Percentiles rank a stretch among this genome's conserved stretches.
phyloP scores from a whole-genome alignment of 2,888 invertebrate genomes.

The Macrosiphum euphorbiae region DNA sequence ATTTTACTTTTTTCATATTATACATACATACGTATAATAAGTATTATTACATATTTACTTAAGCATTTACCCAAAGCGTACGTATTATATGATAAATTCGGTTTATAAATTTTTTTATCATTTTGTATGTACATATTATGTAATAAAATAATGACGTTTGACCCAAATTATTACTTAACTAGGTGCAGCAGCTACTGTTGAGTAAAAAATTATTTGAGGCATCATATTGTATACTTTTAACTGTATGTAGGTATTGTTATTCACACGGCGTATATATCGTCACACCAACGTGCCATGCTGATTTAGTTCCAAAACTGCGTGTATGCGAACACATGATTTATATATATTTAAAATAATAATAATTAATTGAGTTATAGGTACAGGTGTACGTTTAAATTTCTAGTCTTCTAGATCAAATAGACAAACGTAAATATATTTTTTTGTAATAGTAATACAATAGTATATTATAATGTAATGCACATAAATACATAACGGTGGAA shows the following conservation, averaged over 20 bases:
- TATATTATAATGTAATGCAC: neutral
- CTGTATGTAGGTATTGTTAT: neutral
- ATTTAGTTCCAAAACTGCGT: neutral
- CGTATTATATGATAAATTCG: neutral
- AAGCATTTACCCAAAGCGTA: neutral
- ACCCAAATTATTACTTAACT: constrained; percentile 25
- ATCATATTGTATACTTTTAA: neutral
- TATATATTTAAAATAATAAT: neutral
- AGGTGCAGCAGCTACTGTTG: too few relatives aligned
- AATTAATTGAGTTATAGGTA: neutral
- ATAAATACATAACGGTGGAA: neutral
- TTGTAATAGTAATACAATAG: neutral
- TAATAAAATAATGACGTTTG: neutral
- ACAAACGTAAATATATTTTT: neutral
- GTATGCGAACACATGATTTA: neutral
- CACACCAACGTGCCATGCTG: neutral
- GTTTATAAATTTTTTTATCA: neutral
- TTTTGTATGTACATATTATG: neutral
- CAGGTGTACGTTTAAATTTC: neutral
- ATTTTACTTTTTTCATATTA: neutral
- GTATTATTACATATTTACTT: neutral
- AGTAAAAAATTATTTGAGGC: neutral
- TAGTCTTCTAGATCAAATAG: neutral
- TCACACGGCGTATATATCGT: neutral
- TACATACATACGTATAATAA: too few relatives aligned